Evolutionary conservation across 2,888 invertebrate species (phyloP), one percentile per base, ranked within the genome.

Genomic region (Ophioninae sp.): DNA sequence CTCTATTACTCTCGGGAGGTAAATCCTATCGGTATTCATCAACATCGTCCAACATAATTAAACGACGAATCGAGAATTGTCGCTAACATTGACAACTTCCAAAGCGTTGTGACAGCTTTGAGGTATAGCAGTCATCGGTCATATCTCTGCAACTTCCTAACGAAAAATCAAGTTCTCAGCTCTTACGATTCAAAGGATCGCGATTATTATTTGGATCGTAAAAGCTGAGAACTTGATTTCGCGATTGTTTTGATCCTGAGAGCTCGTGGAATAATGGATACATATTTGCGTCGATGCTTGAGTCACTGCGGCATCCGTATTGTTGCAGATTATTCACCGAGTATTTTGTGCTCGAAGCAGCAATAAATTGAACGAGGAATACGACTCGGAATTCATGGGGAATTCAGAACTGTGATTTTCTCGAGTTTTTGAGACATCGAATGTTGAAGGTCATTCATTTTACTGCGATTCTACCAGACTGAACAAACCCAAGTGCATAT

Each of bases 1-100:
- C 72, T n/a, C 69, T 72, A 44, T 39, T 72, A 17, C 75, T 64
- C 70, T 62, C 44, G 74, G 23, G 72, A 79, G 30, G 41, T 44
- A 67, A 56, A 79, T 84, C 81, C 84, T 75, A 72, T 79, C 73
- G 67, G 72, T 78, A 84, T 84, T 84, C 84, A 84, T 84, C 84
- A 81, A 67, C 79, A 65, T 56, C 67, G 68, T 65, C 68, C 67
- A 64, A 81, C 84, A 79, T 84, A 84, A 84, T 84, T 84, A 81
- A 84, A 84, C 84, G 81, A 79, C 79, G 75, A 81, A 81, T 81
- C 81, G 79, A 81, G 75, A 79, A 81, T 81, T 76, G 79, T 57
- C 62, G 67, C 56, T 44, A 72, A 73, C 30, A 62, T 64, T 76
- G 75, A 44, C 79, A 67, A n/a, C 20, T 72, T 79, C 64, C 56